These are phyloP conservation scores for Macrophya alboannulata DNA, from an alignment of 2,888 invertebrate genomes.

Conservation along the genomic window DNA sequence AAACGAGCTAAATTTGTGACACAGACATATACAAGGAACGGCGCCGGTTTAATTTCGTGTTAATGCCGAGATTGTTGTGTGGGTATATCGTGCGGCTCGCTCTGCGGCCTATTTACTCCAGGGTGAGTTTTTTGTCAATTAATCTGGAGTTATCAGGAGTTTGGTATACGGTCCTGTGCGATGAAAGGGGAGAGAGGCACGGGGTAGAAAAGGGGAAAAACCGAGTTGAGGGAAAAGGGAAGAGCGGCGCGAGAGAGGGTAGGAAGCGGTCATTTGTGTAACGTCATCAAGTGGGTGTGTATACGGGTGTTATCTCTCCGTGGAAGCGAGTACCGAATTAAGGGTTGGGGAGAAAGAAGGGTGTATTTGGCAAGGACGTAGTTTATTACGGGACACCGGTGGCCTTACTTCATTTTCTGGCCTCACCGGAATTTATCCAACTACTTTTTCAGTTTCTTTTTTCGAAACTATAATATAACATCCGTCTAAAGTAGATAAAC, in stretches of 20 bases:
- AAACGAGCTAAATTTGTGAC: slow-evolving; percentile 9
- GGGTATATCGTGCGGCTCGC: slow-evolving; percentile 32
- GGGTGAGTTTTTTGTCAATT: slow-evolving; percentile 69
- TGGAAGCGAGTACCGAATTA: slow-evolving; percentile 30
- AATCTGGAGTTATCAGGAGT: slow-evolving; percentile 68
- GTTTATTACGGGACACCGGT: slow-evolving; percentile 28
- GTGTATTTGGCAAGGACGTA: slow-evolving; percentile 28
- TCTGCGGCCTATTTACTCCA: slow-evolving; percentile 58
- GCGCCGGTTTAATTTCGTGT: slow-evolving; percentile 54
- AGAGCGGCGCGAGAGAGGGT: background rate
- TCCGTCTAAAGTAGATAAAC: background rate
- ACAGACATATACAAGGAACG: slow-evolving; percentile 18
- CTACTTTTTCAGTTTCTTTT: background rate
- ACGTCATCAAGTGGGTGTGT: slow-evolving; percentile 65
- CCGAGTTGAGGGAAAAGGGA: slow-evolving; percentile 18
- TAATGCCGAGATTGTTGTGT: slow-evolving; percentile 51
- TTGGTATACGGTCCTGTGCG: slow-evolving; percentile 34
- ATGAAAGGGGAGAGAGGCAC: slow-evolving; percentile 37
- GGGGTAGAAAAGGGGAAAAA: slow-evolving; percentile 41
- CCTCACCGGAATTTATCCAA: background rate
- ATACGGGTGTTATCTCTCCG: slow-evolving; percentile 61
- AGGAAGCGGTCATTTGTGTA: slow-evolving; percentile 70
- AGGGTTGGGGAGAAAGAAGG: slow-evolving; percentile 14
- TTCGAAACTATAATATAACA: background rate
- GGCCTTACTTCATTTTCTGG: background rate